A percentile compares a stretch with the other conserved stretches of the same genome.
phyloP scores from a whole-genome alignment of 2,113 vertebrate species.

The Elephantulus edwardii region DNA sequence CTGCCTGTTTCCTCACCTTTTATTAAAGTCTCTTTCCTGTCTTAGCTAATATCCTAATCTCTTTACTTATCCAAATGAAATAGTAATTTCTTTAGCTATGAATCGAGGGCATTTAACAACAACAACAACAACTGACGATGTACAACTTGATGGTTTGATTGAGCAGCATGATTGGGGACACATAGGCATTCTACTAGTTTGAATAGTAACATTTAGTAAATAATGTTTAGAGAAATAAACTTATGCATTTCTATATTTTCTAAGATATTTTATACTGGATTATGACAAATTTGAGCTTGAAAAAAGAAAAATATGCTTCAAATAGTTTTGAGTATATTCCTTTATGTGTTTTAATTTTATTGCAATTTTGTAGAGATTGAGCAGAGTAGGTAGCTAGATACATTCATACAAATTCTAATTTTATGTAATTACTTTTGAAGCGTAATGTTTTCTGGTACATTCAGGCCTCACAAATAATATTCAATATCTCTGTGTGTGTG shows the following conservation, averaged over 20 bases:
- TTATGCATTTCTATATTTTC: slow-evolving; percentile 43
- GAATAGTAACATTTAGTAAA: slow-evolving; percentile 48
- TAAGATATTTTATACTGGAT: slow-evolving; percentile 21
- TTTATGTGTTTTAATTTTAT: slow-evolving; percentile 62
- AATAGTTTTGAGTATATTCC: slow-evolving; percentile 16
- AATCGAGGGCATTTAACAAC: too few species aligned
- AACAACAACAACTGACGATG: too few species aligned
- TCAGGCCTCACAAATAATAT: slow-evolving; percentile 22
- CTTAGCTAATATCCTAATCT: slow-evolving; percentile 24
- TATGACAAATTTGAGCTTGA: slow-evolving; percentile 11
- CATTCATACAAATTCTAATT: slow-evolving; percentile 55
- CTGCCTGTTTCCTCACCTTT: not conserved
- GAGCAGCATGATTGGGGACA: slow-evolving; percentile 34
- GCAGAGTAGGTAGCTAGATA: not conserved
- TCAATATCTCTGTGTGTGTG: slow-evolving; percentile 18
- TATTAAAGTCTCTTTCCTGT: slow-evolving; percentile 37
- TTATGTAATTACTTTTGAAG: slow-evolving; percentile 60
- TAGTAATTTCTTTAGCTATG: slow-evolving; percentile 6
- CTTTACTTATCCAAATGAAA: slow-evolving; percentile 35
- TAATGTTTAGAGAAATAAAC: slow-evolving; percentile 42
- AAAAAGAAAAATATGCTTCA: slow-evolving; percentile 38
- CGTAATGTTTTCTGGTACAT: slow-evolving; percentile 43
- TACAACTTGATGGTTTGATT: slow-evolving; percentile 43
- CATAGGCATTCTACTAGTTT: slow-evolving; percentile 18
- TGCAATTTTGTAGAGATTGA: slow-evolving; percentile 56